Base-by-base conservation (phyloP, 2,888 invertebrate genomes). In the Pyrrhosoma nymphula region DNA sequence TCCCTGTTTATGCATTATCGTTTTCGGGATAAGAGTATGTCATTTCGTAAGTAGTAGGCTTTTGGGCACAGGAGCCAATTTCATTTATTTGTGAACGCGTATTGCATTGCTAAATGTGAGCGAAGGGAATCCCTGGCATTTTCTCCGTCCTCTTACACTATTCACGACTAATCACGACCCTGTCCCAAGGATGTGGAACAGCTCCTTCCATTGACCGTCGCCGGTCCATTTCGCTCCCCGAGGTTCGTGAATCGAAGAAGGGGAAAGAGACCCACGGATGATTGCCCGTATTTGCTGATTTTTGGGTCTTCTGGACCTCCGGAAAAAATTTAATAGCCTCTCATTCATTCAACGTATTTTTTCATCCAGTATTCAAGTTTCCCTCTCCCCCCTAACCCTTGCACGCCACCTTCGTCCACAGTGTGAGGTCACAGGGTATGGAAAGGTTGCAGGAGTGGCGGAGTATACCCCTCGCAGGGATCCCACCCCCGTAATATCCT, bases 271-370 rank as follows among this genome's bases (percentile, higher is more conserved):
- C n/a, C n/a, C 82, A 16, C 35, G 82, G 35, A 35, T 82, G 35
- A 82, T 82, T 35, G 82, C 47, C 18, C 55, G 47, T 47, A 47
- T 93, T 93, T 75, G 93, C 93, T 63, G 69, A 93, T 75, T 93
- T 69, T 93, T 26, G 69, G 93, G 93, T n/a, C 12, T 35, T 30
- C 30, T 12, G 2, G 23, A 20, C 69, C 69, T 60, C 69, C 16
- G 82, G 16, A 82, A 82, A 82, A 82, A 82, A 82, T 12, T 30
- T 69, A 1, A 82, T 60, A 82, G 35, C 82, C 18, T 26, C 35
- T 2, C 82, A 35, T 82, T 35, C 35, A 20, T 82, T 35, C 69
- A 8, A 20, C 18, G 3, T 69, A 69, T 69, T 69, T 82, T 30
- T 82, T 82, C 14, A 2, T 35, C 30, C 82, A 14, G 12, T 26